Evolutionary conservation across 2,113 vertebrate genomes (phyloP), one percentile per base, ranked within the genome.

Genomic region (Halcyon malimbica): DNA sequence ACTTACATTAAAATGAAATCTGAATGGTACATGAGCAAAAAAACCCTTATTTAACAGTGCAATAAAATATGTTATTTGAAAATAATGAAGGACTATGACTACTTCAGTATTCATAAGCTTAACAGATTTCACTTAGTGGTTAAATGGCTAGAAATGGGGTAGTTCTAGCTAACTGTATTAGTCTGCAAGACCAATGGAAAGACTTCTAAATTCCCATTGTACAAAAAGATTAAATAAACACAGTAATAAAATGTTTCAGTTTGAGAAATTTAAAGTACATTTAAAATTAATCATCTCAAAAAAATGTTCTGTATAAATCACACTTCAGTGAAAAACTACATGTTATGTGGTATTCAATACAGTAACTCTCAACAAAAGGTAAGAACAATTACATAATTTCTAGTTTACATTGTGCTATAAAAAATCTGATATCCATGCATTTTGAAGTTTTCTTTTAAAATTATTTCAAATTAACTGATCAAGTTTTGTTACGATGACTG

Each of bases 31-130:
- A 33, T 29, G 24, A 91, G 35, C 19, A 94, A 90, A 86, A 42
- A 11, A 0, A 1, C 25, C 16, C 17, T 42, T 33, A 50, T 29
- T 64, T 60, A 62, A 51, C 19, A 33, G 29, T 1, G 8, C 20
- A 75, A 87, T 85, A 63, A 53, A 0, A 0, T 3, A 9, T 67
- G n/a, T 31, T 76, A 19, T 39, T 92, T 64, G 39, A 26, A 90
- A 85, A 83, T 44, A 74, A 71, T 46, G 59, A 84, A 60, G 21
- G 60, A 35, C 23, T 87, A 41, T 28, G n/a, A 69, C 11, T 85
- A 59, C 13, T 82, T 88, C 62, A 79, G 16, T 42, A 56, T 69
- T 83, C 59, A 50, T 10, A 82, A 46, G 23, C 51, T 51, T 54
- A 81, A 57, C 33, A 70, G 68, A 78, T 41, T 39, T 82, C 24